Evolutionary conservation across 1,140 invertebrate species (phyloP).

Genomic region (Copidosoma floridanum): DNA sequence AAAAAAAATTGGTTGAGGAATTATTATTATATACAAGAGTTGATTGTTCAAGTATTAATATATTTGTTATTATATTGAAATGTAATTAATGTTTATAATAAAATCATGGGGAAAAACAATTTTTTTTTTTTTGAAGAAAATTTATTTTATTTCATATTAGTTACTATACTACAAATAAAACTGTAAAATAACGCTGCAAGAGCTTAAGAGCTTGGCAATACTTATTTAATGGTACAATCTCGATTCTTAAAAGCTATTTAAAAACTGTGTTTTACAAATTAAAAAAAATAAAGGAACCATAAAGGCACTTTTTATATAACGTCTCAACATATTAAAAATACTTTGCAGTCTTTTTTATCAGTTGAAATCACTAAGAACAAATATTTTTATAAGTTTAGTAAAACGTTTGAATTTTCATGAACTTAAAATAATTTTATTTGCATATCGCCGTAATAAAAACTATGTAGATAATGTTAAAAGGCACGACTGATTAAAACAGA

Average conservation of each 20-base stretch:
- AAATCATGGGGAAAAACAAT: constrained; percentile 19
- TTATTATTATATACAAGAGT: constrained; percentile 3
- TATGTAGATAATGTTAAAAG: constrained; percentile 44
- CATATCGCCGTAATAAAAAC: constrained; percentile 37
- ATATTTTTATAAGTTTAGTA: constrained; percentile 14
- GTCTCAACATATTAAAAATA: constrained; percentile 31
- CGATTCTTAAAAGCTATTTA: constrained; percentile 11
- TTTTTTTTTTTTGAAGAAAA: constrained; percentile 12
- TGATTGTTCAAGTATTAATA: constrained; percentile 19
- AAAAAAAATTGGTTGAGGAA: neutral
- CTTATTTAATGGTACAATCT: constrained; percentile 7
- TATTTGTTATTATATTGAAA: constrained; percentile 22
- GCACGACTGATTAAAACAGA: constrained; percentile 49
- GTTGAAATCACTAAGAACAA: constrained; percentile 34
- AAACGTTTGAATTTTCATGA: constrained; percentile 14
- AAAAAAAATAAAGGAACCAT: constrained; percentile 37
- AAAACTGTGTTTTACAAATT: constrained; percentile 22
- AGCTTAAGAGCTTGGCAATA: constrained; percentile 19
- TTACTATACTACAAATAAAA: constrained; percentile 22
- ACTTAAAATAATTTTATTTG: constrained; percentile 44
- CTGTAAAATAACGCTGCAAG: constrained; percentile 18
- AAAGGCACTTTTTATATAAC: constrained; percentile 40
- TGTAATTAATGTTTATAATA: constrained; percentile 28
- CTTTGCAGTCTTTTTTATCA: constrained; percentile 34
- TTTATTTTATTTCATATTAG: constrained; percentile 17